Base-by-base conservation (phyloP, 2,888 invertebrate genomes). In the Allacma fusca region DNA sequence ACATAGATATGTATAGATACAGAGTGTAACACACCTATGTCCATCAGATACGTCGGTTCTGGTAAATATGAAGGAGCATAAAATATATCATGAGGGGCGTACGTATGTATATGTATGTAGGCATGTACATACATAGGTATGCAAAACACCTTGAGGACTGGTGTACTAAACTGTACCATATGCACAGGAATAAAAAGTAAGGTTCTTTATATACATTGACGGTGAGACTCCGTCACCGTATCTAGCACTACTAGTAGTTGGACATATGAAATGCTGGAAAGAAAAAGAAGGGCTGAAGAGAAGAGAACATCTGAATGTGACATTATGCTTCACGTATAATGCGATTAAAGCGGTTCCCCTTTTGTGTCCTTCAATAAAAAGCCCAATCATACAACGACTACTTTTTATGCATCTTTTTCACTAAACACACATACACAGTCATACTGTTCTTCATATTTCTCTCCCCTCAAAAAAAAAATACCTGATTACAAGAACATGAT, bases 291-390 rank as follows among this genome's bases (percentile, higher is more conserved):
- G 57, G 65, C 71, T 71, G 59, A 26, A 72, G 40, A 59, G 70
- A 59, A 72, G 59, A 76, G 75, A 71, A 64, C 59, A 70, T 78
- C 73, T 79, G 75, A 79, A 79, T 79, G 79, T 79, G 79, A 80
- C 80, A 76, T 78, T 78, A 76, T 80, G 80, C 78, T 80, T 76
- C 78, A 73, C 75, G 76, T 78, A 78, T 80, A 80, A 80, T 80
- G 75, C 79, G 80, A 80, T 80, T 80, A 80, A 77, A 80, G 80
- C 78, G 79, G 79, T 79, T 73, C 73, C 65, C 77, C 75, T 78
- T 79, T 79, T 79, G 77, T 77, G 75, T 65, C 74, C 72, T 73
- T 59, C 64, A 71, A 79, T 76, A 79, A 79, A 78, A 77, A 65
- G 28, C n/a, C 76, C 69, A 69, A 76, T 76, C 76, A 44, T 67